phyloP scores from a whole-genome alignment of 2,797 vertebrate genomes.

The Myotis planiceps region DNA sequence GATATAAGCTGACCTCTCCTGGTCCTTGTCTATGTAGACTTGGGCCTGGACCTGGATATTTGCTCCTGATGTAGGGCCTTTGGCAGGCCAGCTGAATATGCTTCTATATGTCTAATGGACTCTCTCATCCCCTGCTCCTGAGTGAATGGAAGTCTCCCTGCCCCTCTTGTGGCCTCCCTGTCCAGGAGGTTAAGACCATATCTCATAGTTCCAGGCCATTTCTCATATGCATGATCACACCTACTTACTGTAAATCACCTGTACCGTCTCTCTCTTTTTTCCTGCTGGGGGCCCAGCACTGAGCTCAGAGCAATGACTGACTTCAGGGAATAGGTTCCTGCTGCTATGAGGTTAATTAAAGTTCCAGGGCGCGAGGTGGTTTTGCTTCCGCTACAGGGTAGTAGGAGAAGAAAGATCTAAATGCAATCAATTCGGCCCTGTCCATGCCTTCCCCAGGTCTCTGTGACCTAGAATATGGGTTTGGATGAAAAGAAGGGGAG shows the following conservation, averaged over 20 bases:
- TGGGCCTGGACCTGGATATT: background rate
- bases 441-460: background rate
- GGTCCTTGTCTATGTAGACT: background rate
- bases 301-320: background rate
- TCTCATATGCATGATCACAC: background rate
- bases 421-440: background rate
- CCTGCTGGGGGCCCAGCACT: background rate
- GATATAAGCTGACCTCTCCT: background rate
- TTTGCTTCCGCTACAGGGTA: background rate
- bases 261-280: background rate
- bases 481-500: background rate
- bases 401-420: background rate
- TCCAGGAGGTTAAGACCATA: background rate
- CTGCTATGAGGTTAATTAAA: conserved; percentile 21
- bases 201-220: background rate
- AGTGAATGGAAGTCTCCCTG: background rate
- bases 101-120: background rate
- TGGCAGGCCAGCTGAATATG: background rate
- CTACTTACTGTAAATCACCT: background rate
- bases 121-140: background rate
- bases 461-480: background rate
- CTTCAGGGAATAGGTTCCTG: background rate
- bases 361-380: background rate
- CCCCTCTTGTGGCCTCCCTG: background rate
- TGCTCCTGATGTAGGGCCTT: background rate